These are phyloP conservation scores for Digitonthophagus gazella DNA, from an alignment of 2,888 invertebrate genomes.

Conservation along the genomic window DNA sequence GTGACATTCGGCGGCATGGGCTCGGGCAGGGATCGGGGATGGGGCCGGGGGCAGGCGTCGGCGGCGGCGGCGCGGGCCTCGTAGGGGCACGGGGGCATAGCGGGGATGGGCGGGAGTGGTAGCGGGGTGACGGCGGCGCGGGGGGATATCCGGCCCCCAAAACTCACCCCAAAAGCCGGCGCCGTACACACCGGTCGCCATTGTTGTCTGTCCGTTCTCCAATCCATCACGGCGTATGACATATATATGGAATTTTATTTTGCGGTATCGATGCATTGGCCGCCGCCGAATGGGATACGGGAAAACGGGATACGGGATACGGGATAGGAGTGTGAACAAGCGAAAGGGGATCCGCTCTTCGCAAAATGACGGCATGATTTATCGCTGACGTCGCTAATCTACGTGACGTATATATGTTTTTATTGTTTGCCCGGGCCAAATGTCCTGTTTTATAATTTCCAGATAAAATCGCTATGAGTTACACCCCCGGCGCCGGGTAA, in stretches of 20 bases:
- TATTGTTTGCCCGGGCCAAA: constrained; percentile 51
- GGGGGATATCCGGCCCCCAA: constrained; percentile 1
- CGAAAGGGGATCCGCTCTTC: constrained; percentile 40
- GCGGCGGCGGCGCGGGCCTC: neutral
- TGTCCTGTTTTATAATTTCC: constrained; percentile 51
- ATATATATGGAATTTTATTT: constrained; percentile 51
- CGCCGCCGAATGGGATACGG: constrained; percentile 21
- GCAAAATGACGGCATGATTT: constrained; percentile 53
- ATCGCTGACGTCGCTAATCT: constrained; percentile 54
- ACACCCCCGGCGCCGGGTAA: constrained; percentile 34
- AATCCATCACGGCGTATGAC: constrained; percentile 49
- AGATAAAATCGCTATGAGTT: constrained; percentile 51
- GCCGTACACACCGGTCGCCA: constrained; percentile 37
- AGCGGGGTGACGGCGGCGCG: constrained; percentile 2
- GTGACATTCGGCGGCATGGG: constrained; percentile 42
- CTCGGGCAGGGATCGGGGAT: constrained; percentile 29
- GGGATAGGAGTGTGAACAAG: constrained; percentile 29
- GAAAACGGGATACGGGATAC: constrained; percentile 16
- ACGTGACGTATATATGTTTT: constrained; percentile 53
- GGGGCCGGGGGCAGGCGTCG: neutral
- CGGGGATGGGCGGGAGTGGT: neutral
- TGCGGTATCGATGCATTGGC: constrained; percentile 50
- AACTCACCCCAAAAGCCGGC: constrained; percentile 14
- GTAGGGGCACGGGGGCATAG: constrained; percentile 8
- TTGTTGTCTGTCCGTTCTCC: constrained; percentile 47